A percentile compares a stretch with the other conserved stretches of the same genome.
phyloP scores from a whole-genome alignment of 2,888 invertebrate species.

The Patella caerulea region DNA sequence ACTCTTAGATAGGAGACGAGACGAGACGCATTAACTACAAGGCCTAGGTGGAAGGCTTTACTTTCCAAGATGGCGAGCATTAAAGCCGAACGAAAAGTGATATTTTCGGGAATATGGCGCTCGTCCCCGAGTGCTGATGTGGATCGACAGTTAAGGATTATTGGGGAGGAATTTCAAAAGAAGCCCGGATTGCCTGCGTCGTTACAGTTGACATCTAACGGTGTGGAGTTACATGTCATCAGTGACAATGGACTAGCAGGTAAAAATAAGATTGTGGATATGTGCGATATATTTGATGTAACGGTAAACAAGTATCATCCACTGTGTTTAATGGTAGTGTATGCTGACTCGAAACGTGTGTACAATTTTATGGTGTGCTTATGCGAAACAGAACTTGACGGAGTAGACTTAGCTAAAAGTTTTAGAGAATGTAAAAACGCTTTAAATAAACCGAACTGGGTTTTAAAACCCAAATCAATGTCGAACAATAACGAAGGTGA shows the following conservation, averaged over 20 bases:
- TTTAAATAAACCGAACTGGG: conserved; percentile 27
- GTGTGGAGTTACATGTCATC: conserved; percentile 22
- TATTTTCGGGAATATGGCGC: conserved; percentile 30
- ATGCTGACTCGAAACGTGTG: conserved; percentile 20
- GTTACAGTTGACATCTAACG: conserved; percentile 29
- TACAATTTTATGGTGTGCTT: conserved; percentile 23
- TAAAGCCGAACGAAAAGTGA: conserved; percentile 23
- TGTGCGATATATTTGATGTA: conserved; percentile 29
- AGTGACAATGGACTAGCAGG: conserved; percentile 25
- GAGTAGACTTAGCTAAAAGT: conserved; percentile 14
- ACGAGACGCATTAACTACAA: neutral
- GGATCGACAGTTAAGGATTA: conserved; percentile 22
- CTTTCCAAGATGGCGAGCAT: conserved; percentile 25
- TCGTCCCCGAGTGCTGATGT: conserved; percentile 12
- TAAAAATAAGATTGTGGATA: conserved; percentile 25
- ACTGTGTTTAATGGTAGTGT: conserved; percentile 31
- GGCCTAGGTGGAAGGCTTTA: too few species aligned
- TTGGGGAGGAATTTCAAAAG: conserved; percentile 27
- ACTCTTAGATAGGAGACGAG: neutral
- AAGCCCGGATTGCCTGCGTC: conserved; percentile 19
- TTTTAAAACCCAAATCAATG: conserved; percentile 18
- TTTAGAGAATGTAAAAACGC: conserved; percentile 20
- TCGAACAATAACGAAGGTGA: conserved; percentile 5
- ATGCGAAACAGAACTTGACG: conserved; percentile 21
- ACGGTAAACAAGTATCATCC: conserved; percentile 27